phyloP scores from a whole-genome alignment of 2,888 invertebrate species.

The Acanthosepion lycidas region DNA sequence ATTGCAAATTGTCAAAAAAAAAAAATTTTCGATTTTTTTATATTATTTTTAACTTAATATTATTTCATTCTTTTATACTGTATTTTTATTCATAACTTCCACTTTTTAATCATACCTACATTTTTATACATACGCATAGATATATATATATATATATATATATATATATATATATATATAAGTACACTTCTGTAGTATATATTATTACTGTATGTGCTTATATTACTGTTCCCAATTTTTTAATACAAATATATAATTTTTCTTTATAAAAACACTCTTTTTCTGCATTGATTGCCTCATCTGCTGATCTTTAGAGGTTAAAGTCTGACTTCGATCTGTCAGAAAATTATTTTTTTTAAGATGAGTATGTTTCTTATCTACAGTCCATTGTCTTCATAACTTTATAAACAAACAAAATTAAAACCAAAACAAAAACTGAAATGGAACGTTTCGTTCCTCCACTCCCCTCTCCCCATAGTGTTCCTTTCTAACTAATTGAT shows the following conservation, averaged over 20 bases:
- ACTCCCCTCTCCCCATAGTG: neutral
- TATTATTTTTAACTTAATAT: neutral
- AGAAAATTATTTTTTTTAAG: neutral
- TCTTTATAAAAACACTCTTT: neutral
- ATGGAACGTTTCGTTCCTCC: neutral
- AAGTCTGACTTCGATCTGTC: neutral
- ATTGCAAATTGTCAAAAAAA: neutral
- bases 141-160: neutral
- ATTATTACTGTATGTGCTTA: conserved; percentile 6
- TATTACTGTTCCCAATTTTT: conserved; percentile 9
- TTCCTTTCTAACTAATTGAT: conserved; percentile 3
- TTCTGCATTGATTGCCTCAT: neutral
- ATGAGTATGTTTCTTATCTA: neutral
- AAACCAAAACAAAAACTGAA: neutral
- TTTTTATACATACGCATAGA: neutral
- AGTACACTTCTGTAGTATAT: no score
- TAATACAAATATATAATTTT: neutral
- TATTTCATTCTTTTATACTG: neutral
- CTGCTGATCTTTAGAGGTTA: neutral
- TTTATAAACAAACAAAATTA: neutral
- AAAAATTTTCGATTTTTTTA: neutral
- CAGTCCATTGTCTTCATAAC: no score
- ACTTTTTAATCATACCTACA: conserved; percentile 8
- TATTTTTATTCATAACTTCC: neutral
- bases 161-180: neutral